A percentile compares a stretch with the other conserved stretches of the same genome.
These are phyloP conservation scores for Nettapus auritus DNA, from an alignment of 2,113 vertebrate genomes.

Conservation along the genomic window DNA sequence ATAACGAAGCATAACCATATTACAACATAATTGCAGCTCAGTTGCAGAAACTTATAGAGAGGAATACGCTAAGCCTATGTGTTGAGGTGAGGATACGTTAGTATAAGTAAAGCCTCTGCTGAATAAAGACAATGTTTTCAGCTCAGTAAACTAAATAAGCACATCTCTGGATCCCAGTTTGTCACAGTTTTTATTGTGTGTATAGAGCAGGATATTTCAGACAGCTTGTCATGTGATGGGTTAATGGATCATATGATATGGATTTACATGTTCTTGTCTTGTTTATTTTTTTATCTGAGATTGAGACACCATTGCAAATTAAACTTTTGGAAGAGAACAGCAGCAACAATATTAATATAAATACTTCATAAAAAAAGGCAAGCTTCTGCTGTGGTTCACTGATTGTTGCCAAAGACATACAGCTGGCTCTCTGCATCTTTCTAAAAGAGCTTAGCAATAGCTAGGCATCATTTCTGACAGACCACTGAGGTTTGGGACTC, in stretches of 20 bases:
- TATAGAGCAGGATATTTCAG: constrained; percentile 4
- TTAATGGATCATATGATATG: constrained; percentile 15
- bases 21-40: neutral
- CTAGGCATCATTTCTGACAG: constrained; percentile 11
- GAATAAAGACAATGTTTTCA: constrained; percentile 27
- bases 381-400: neutral
- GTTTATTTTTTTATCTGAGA: neutral
- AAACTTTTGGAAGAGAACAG: constrained; percentile 53
- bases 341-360: constrained; percentile 29
- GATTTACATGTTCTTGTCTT: constrained; percentile 4
- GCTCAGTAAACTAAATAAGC: constrained; percentile 11
- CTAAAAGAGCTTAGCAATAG: neutral
- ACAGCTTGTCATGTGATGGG: constrained; percentile 32
- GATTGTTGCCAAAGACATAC: constrained; percentile 27
- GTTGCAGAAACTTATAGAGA: neutral
- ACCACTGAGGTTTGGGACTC: neutral
- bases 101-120: neutral
- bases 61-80: neutral
- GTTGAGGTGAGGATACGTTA: neutral
- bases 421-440: neutral
- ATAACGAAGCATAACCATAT: neutral
- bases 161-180: neutral
- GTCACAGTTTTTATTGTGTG: constrained; percentile 31
- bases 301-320: constrained; percentile 45
- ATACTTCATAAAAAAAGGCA: constrained; percentile 1